Conservation (phyloP, 2,113 vertebrate genomes). For the Ploceus nigricollis region DNA sequence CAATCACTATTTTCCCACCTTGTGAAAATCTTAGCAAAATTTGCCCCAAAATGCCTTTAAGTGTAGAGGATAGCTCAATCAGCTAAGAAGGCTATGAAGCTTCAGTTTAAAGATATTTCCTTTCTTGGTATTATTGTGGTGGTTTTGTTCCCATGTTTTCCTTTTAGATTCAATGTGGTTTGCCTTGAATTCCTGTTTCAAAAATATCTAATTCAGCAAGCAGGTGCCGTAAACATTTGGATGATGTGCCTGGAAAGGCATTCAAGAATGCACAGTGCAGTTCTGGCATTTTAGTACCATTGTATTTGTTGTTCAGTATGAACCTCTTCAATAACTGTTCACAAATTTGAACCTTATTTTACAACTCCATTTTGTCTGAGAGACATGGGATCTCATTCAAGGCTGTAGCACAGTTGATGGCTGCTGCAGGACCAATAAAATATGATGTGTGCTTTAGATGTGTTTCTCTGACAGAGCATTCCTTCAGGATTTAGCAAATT, state of each 20-base stretch:
- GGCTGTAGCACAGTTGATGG: not conserved
- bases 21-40: not conserved
- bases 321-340: not conserved
- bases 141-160: not conserved
- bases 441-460: accelerated
- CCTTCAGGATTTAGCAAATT: not conserved
- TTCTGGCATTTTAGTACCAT: not conserved
- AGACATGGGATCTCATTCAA: not conserved
- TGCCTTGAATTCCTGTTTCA: not conserved
- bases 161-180: not conserved
- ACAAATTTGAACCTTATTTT: slow-evolving; percentile 18
- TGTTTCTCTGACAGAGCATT: not conserved
- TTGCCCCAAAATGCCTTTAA: not conserved
- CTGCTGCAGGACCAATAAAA: slow-evolving; percentile 8
- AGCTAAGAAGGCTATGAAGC: not conserved
- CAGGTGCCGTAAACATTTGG: not conserved
- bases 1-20: not conserved
- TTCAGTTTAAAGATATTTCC: not conserved
- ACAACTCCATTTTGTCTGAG: not conserved
- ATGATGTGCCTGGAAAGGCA: not conserved
- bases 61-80: not conserved
- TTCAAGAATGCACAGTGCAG: not conserved
- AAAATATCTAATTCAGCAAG: not conserved
- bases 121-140: not conserved
- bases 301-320: not conserved